Percentiles rank a stretch among this genome's conserved stretches.
Evolutionary conservation across 1,140 invertebrate species (phyloP).

Genomic region (Lerema accius): DNA sequence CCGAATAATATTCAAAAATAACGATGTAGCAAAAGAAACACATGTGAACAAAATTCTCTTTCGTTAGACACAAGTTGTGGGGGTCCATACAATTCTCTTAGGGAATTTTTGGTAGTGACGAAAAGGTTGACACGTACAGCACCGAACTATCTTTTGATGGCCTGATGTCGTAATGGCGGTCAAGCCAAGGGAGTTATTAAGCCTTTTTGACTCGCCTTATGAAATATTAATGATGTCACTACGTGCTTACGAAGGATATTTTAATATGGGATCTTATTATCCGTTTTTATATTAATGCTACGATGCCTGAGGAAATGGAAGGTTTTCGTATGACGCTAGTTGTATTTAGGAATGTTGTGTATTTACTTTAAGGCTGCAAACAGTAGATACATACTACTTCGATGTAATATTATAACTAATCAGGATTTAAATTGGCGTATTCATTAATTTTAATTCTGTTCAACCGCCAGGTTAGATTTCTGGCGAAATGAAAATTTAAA

Average conservation of each 20-base stretch:
- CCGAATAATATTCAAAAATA: no score
- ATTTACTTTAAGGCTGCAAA: no score
- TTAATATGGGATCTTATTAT: conserved; percentile 33
- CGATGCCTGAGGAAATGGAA: neutral
- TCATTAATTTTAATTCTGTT: no score
- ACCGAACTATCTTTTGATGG: conserved; percentile 19
- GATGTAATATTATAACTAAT: no score
- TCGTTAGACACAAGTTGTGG: neutral
- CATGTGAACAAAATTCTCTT: neutral
- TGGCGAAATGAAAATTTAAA: no score
- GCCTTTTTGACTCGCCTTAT: conserved; percentile 27
- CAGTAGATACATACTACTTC: no score
- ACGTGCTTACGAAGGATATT: conserved; percentile 24
- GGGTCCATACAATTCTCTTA: neutral
- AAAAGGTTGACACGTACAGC: conserved; percentile 2
- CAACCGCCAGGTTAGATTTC: no score
- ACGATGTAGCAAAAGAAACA: neutral
- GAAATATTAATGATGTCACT: conserved; percentile 27
- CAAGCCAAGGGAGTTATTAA: conserved; percentile 29
- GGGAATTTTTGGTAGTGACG: neutral
- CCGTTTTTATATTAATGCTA: conserved; percentile 25
- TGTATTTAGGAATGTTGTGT: no score
- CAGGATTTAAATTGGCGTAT: no score
- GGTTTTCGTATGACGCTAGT: no score
- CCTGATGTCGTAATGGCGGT: conserved; percentile 24